These are phyloP conservation scores for Drosophila lini DNA, from an alignment of 1,140 invertebrate genomes.

Conservation along the genomic window DNA sequence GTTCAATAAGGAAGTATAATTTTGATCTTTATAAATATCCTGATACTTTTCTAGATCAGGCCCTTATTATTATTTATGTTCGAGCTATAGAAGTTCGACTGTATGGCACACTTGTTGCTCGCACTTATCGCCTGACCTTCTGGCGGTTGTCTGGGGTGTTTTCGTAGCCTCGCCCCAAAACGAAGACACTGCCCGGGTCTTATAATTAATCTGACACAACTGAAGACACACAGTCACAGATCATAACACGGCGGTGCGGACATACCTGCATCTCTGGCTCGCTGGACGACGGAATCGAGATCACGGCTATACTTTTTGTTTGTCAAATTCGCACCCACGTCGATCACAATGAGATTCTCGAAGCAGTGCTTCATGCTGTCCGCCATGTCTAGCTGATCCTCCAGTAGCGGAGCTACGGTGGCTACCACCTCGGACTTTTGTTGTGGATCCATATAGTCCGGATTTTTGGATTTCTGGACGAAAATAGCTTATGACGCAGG, in stretches of 20 bases:
- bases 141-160: slow-evolving; percentile 29
- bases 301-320: slow-evolving; percentile 97
- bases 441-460: slow-evolving; percentile 64
- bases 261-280: slow-evolving; percentile 95
- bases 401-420: slow-evolving; percentile 38
- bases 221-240: slow-evolving; percentile 1
- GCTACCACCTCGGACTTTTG: slow-evolving; percentile 47
- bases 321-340: slow-evolving; percentile 97
- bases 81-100: neutral
- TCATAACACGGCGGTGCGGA: slow-evolving; percentile 17
- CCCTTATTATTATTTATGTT: neutral
- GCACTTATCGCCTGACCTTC: slow-evolving; percentile 56
- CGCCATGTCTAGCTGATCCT: slow-evolving; percentile 69
- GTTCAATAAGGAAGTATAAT: too few species aligned
- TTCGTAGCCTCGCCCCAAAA: slow-evolving; percentile 59
- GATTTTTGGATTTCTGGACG: slow-evolving; percentile 48
- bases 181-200: slow-evolving; percentile 29
- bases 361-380: slow-evolving; percentile 85
- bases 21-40: too few species aligned
- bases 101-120: slow-evolving; percentile 26
- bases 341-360: slow-evolving; percentile 95
- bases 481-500: slow-evolving; percentile 81
- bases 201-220: slow-evolving; percentile 45
- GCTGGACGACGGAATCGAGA: slow-evolving; percentile 95
- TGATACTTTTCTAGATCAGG: too few species aligned